These are phyloP conservation scores for Phortica magna DNA, from an alignment of 2,888 invertebrate species.

Conservation along the genomic window DNA sequence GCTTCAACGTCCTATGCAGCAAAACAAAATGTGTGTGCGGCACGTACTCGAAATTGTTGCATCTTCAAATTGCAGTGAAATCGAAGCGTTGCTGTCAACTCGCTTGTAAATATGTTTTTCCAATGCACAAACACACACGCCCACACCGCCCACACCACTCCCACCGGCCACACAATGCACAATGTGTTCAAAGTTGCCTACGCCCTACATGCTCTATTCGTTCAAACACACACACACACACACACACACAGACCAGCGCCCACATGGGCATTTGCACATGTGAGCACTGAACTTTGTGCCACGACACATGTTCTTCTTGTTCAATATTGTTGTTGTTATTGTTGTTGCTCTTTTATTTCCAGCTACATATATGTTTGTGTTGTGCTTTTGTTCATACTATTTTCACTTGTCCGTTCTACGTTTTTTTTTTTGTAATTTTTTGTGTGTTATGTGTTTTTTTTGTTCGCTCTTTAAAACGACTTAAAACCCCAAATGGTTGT, in stretches of 20 bases:
- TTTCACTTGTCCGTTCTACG: neutral
- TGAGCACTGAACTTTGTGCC: conserved; percentile 29
- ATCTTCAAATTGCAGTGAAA: neutral
- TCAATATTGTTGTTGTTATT: conserved; percentile 45
- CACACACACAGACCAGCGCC: conserved; percentile 29
- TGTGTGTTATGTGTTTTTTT: neutral
- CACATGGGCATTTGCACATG: conserved; percentile 7
- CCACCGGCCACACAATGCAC: neutral
- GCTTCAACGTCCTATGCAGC: neutral
- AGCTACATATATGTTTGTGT: conserved; percentile 22
- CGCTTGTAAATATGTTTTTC: neutral
- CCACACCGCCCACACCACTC: neutral
- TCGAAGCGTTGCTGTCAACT: neutral
- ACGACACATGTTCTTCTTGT: conserved; percentile 33
- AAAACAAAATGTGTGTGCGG: conserved; percentile 6
- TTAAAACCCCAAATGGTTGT: conserved; percentile 20
- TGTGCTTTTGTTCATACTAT: neutral
- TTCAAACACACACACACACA: conserved; percentile 21
- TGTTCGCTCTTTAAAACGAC: neutral
- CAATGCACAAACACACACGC: neutral
- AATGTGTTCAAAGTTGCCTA: neutral
- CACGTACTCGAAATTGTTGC: neutral
- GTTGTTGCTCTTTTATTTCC: conserved; percentile 46
- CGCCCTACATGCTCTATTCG: conserved; percentile 11
- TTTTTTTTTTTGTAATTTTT: conserved; percentile 3